Percentiles rank a stretch among this genome's conserved stretches.
phyloP scores from a whole-genome alignment of 2,113 vertebrate genomes.

The Casuarius casuarius region DNA sequence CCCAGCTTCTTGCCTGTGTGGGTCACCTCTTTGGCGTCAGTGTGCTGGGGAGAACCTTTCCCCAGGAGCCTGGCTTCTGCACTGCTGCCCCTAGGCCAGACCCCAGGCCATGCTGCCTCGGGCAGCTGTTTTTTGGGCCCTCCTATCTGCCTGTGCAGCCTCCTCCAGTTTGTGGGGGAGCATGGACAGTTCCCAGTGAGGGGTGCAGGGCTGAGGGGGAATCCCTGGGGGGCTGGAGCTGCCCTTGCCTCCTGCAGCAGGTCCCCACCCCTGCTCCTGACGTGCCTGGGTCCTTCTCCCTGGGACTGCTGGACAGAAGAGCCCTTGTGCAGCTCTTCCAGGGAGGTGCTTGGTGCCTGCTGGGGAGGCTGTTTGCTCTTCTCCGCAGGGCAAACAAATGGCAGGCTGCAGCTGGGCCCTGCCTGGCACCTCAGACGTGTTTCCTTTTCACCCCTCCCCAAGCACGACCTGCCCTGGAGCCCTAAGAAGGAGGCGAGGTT shows the following conservation, averaged over 20 bases:
- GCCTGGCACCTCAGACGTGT: accelerated
- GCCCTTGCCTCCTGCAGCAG: neutral
- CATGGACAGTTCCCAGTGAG: accelerated
- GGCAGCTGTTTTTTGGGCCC: neutral
- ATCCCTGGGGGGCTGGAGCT: neutral
- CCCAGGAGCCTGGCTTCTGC: neutral
- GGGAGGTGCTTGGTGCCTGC: neutral
- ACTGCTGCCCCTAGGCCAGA: neutral
- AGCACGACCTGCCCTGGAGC: neutral
- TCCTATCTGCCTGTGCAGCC: neutral
- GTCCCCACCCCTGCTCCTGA: neutral
- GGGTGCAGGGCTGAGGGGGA: neutral
- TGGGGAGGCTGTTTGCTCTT: neutral
- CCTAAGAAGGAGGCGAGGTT: neutral
- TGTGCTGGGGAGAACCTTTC: neutral
- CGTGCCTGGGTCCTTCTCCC: neutral
- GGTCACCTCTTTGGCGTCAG: neutral
- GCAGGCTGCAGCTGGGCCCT: neutral
- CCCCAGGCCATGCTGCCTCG: neutral
- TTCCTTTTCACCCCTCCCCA: accelerated
- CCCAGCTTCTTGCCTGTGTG: accelerated
- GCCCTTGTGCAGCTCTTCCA: neutral
- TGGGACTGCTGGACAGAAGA: neutral
- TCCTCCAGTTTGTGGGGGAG: neutral
- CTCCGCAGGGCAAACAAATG: neutral